Conservation (phyloP, 2,888 invertebrate species). For the Andricus quercusramuli region DNA sequence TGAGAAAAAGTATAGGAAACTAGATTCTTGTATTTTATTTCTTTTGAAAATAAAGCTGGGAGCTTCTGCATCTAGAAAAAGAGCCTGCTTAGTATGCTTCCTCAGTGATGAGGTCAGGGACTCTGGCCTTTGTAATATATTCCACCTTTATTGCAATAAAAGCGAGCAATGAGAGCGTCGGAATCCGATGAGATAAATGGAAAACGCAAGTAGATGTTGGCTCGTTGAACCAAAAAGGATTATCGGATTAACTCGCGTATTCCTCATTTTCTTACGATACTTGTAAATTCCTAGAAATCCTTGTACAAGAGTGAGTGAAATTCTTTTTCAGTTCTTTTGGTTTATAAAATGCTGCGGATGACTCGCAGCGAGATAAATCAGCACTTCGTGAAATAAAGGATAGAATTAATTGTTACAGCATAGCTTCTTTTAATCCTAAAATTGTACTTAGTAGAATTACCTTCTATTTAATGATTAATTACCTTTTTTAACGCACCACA, state of each 20-base stretch:
- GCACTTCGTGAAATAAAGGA: background rate
- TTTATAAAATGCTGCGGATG: conserved; percentile 16
- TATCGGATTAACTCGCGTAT: conserved; percentile 16
- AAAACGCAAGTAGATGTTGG: background rate
- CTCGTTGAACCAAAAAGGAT: conserved; percentile 10
- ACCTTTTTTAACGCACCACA: background rate
- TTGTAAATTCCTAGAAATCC: conserved; percentile 22
- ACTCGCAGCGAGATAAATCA: conserved; percentile 8
- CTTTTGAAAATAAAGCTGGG: background rate
- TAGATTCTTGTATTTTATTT: background rate
- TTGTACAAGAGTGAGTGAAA: background rate
- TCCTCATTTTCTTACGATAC: conserved; percentile 26
- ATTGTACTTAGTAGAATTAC: background rate
- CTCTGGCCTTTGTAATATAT: conserved; percentile 3
- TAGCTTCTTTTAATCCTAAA: background rate
- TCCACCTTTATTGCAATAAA: conserved; percentile 23
- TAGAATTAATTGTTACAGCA: conserved; percentile 17
- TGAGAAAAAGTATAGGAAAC: background rate
- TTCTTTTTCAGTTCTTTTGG: background rate
- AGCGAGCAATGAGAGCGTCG: conserved; percentile 1
- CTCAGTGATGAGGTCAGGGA: background rate
- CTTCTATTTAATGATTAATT: background rate
- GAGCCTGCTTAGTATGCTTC: background rate
- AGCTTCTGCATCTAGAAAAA: background rate
- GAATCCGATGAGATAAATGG: conserved; percentile 22